Base-by-base conservation (phyloP, 2,888 invertebrate species). In the Drosophila antonietae region DNA sequence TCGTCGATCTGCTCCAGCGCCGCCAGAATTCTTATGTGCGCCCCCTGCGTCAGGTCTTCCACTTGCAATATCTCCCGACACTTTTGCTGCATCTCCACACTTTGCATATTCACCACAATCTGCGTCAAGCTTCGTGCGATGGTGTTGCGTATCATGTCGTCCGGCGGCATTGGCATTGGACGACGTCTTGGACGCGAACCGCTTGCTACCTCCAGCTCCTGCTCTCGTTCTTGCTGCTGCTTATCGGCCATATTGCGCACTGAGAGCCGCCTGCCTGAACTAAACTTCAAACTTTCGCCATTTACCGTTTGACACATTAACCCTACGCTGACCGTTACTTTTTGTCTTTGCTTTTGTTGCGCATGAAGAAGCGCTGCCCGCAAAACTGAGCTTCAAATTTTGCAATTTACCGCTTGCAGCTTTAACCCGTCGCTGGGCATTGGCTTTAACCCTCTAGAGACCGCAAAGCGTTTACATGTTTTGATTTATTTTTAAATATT, bases 91-190 rank as follows among this genome's bases (percentile, higher is more conserved):
- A 60, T 61, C 1, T 68, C 73, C n/a, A 20, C 43, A 63, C 76
- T 73, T 31, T 46, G 71, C 90, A 90, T 90, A 46, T 81, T 84
- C 7, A 74, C 74, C 56, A 90, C 31, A 15, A 90, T 78, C 68
- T 90, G 84, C 35, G 88, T 80, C 49, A 90, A 60, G 14, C 69
- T 76, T 15, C 78, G 67, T 5, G 91, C 90, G 35, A 90, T 88
- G 3, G 81, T 77, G 23, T 75, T 81, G 4, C 83, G 83, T 53
- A 84, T 66, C 12, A 70, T 15, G 1, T 88, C 68, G 12, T 78
- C 88, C 7, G 88, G 20, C 1, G 83, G 83, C 73, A 86, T 70
- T 2, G 71, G 61, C 3, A 15, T 31, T 0, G 14, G 14, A 10
- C 59, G 58, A 9, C 65, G 68, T n/a, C 59, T 58, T 10, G 44